A percentile compares a stretch with the other conserved stretches of the same genome.
phyloP scores from a whole-genome alignment of 2,113 vertebrate species.

The Oreocharis arfaki region DNA sequence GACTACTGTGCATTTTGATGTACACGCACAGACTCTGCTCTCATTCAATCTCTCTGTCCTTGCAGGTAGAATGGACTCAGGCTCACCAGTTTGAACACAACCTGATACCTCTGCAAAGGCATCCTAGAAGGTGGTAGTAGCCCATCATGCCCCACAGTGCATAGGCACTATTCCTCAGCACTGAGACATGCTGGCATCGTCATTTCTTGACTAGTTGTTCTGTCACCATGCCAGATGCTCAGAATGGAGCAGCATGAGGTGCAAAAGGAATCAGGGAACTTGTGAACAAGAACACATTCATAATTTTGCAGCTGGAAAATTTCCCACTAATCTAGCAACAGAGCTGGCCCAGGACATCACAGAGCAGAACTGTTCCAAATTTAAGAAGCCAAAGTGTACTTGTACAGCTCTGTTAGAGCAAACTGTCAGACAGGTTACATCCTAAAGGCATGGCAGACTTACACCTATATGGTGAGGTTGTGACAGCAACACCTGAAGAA shows the following conservation, averaged over 20 bases:
- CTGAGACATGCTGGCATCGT: neutral
- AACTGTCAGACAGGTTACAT: neutral
- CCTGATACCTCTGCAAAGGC: neutral
- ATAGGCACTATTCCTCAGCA: neutral
- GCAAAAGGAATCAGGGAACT: neutral
- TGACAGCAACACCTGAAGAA: neutral
- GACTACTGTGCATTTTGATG: neutral
- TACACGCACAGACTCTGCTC: neutral
- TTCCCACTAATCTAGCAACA: neutral
- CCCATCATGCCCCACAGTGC: neutral
- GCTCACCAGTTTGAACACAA: neutral
- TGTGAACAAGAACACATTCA: neutral
- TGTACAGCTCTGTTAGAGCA: neutral
- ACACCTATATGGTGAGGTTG: neutral
- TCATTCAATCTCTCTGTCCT: neutral
- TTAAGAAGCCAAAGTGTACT: neutral
- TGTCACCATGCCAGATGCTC: neutral
- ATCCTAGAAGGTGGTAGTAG: neutral
- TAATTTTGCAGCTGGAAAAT: neutral
- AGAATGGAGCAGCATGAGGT: neutral
- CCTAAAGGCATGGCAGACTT: neutral
- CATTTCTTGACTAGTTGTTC: neutral
- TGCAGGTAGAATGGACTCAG: neutral
- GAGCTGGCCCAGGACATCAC: neutral
- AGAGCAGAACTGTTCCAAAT: neutral